Conservation (phyloP, 2,113 vertebrate genomes). For the Neomonachus schauinslandi region DNA sequence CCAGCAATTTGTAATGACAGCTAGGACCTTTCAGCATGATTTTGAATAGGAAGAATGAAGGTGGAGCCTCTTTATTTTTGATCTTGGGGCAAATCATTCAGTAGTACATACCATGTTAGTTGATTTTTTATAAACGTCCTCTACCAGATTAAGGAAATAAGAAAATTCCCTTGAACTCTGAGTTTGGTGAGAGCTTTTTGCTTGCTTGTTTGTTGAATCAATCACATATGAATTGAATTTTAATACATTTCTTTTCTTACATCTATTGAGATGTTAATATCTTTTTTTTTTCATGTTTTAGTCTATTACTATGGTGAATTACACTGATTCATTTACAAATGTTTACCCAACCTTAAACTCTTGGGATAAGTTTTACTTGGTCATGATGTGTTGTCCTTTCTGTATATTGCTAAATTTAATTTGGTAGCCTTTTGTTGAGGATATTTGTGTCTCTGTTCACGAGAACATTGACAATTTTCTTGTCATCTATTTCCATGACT, state of each 20-base stretch:
- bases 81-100: not conserved
- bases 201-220: not conserved
- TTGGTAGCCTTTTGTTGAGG: not conserved
- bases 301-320: not conserved
- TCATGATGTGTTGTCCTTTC: not conserved
- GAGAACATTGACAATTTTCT: not conserved
- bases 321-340: not conserved
- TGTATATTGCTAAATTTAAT: not conserved
- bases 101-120: not conserved
- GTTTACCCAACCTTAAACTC: not conserved
- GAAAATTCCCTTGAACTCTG: not conserved
- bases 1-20: not conserved
- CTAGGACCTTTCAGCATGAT: not conserved
- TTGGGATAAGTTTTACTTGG: not conserved
- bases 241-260: not conserved
- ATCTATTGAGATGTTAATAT: not conserved
- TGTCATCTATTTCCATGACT: not conserved
- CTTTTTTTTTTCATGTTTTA: not conserved
- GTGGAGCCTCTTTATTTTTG: not conserved
- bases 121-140: not conserved
- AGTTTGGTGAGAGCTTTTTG: not conserved
- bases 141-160: not conserved
- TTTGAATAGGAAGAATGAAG: not conserved
- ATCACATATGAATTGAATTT: not conserved
- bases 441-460: not conserved